phyloP scores from a whole-genome alignment of 2,888 invertebrate species.

The Chaitophorus viminalis region DNA sequence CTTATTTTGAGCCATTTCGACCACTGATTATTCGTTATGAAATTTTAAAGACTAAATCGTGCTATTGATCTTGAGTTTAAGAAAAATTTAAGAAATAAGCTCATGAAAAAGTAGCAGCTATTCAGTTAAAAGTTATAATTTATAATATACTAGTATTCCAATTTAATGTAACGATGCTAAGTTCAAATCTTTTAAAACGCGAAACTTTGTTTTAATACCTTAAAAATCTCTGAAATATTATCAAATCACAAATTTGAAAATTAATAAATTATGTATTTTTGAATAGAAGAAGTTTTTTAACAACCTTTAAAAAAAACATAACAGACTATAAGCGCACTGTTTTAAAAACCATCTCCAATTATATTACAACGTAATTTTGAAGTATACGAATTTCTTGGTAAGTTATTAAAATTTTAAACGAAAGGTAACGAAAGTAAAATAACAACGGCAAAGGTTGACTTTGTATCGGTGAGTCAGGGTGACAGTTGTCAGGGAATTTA shows the following conservation, averaged over 20 bases:
- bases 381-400: neutral
- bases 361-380: neutral
- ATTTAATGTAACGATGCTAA: neutral
- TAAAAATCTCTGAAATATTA: neutral
- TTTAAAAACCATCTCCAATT: neutral
- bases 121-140: neutral
- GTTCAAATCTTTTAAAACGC: neutral
- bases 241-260: constrained; percentile 1
- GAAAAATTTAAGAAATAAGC: neutral
- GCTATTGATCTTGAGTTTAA: neutral
- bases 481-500: neutral
- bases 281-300: neutral
- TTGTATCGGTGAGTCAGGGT: neutral
- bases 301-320: neutral
- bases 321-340: neutral
- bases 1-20: too few species aligned
- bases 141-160: neutral
- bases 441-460: neutral
- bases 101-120: neutral
- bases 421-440: neutral
- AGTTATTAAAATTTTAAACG: neutral
- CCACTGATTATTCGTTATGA: neutral
- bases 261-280: constrained; percentile 16
- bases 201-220: neutral
- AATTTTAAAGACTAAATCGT: neutral